Percentiles rank a stretch among this genome's conserved stretches.
Conservation (phyloP, 1,140 invertebrate species). For the Caenorhabditis tropicalis region DNA sequence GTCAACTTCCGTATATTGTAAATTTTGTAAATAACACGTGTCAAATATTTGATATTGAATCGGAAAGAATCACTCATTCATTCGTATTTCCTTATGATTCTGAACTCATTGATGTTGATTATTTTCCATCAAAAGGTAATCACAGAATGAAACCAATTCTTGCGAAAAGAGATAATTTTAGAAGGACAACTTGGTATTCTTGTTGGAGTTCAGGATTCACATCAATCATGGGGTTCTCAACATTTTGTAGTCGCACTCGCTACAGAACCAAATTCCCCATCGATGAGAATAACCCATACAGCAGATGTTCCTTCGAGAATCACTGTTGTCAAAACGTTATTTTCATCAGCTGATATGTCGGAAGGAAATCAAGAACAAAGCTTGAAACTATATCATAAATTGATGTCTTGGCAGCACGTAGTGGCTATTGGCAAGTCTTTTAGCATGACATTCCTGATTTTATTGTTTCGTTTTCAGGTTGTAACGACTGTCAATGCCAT, state of each 20-base stretch:
- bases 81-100: not conserved
- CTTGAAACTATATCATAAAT: constrained; percentile 7
- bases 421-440: constrained; percentile 2
- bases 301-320: not conserved
- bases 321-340: not conserved
- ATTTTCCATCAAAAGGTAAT: constrained; percentile 24
- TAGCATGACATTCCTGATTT: not conserved
- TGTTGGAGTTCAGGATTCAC: not conserved
- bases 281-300: not conserved
- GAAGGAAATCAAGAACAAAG: not conserved
- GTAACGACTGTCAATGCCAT: constrained; percentile 1
- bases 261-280: not conserved
- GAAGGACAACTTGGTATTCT: constrained; percentile 22
- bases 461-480: not conserved
- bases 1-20: constrained; percentile 25
- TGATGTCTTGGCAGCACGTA: constrained; percentile 1
- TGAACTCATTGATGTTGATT: not conserved
- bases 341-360: not conserved
- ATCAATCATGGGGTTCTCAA: not conserved
- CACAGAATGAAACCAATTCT: no score
- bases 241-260: not conserved
- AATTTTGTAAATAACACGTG: not conserved
- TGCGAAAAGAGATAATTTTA: no score
- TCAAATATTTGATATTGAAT: constrained; percentile 32
- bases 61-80: constrained; percentile 2